phyloP scores from a whole-genome alignment of 35 echinoderm and acorn worm genomes.

The Diadema setosum region DNA sequence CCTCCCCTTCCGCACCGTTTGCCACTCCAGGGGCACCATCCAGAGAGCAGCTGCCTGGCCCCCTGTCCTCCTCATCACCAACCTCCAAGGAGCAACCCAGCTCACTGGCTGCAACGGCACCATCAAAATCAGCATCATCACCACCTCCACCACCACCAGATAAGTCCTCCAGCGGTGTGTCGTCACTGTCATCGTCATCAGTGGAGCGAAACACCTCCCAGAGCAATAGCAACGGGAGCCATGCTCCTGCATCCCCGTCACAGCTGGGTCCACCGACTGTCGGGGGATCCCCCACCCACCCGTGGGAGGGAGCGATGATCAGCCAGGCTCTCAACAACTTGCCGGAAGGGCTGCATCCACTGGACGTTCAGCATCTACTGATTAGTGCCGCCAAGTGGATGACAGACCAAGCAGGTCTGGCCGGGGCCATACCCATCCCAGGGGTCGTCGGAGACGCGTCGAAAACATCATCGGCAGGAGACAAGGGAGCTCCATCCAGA shows the following conservation, averaged over 20 bases:
- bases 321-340: not conserved
- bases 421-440: too few relatives aligned
- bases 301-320: not conserved
- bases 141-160: too few relatives aligned
- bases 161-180: not conserved
- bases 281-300: not conserved
- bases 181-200: not conserved
- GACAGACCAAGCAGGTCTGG: not conserved
- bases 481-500: not conserved
- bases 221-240: not conserved
- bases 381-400: not conserved
- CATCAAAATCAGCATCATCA: not conserved
- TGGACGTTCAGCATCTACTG: slow-evolving; percentile 1
- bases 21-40: not conserved
- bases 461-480: not conserved
- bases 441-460: not conserved
- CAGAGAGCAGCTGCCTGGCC: not conserved
- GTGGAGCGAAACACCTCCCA: not conserved
- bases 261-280: not conserved
- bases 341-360: not conserved
- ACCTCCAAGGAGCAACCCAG: not conserved
- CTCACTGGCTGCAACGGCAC: not conserved
- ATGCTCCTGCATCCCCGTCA: not conserved
- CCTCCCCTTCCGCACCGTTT: not conserved
- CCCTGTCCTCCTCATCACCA: not conserved